Conservation (phyloP, 92 coral and sea anemone species). For the Montipora capitata region DNA sequence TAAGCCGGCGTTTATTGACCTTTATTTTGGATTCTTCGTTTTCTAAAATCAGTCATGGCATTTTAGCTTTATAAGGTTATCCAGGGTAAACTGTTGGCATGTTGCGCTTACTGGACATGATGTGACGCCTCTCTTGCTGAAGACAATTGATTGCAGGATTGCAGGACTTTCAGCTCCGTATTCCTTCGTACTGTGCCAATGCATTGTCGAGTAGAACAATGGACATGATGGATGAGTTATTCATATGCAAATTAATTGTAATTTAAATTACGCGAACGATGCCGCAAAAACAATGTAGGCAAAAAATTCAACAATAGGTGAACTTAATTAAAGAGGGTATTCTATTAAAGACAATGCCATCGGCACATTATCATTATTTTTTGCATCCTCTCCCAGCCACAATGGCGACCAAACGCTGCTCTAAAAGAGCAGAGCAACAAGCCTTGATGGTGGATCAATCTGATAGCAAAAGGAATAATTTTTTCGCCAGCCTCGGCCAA, state of each 20-base stretch:
- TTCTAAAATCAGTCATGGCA: neutral
- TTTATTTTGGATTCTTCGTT: neutral
- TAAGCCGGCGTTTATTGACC: too few relatives aligned
- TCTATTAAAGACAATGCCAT: too few relatives aligned
- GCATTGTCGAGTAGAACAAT: too few relatives aligned
- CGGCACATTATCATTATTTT: too few relatives aligned
- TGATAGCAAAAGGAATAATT: neutral
- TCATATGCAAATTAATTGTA: neutral
- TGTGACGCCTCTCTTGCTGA: too few relatives aligned
- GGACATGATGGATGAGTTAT: too few relatives aligned
- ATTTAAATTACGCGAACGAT: conserved; percentile 19
- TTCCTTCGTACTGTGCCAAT: too few relatives aligned
- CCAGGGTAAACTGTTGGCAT: too few relatives aligned
- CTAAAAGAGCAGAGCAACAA: neutral
- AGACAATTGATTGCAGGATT: too few relatives aligned
- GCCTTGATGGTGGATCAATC: neutral
- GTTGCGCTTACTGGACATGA: too few relatives aligned
- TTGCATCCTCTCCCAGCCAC: neutral
- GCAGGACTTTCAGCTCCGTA: too few relatives aligned
- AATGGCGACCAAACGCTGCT: conserved; percentile 16
- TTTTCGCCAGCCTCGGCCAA: neutral
- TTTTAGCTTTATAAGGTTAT: neutral
- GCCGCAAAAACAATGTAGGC: neutral
- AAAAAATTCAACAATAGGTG: neutral
- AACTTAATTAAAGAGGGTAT: neutral